A percentile compares a stretch with the other conserved stretches of the same genome.
Conservation (phyloP, 2,888 invertebrate species). For the Agrotis segetum region DNA sequence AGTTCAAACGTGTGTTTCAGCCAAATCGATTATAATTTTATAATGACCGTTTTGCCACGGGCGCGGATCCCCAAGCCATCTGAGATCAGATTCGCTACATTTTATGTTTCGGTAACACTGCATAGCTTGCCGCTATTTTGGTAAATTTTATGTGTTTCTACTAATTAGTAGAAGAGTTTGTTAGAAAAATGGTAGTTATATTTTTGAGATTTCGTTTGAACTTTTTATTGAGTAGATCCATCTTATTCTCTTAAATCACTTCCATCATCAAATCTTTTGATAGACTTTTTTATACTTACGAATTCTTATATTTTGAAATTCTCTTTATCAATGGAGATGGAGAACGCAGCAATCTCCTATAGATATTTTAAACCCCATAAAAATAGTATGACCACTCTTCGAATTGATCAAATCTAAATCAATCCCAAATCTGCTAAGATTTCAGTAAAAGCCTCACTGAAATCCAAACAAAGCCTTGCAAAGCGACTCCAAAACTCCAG, state of each 20-base stretch:
- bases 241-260: no score
- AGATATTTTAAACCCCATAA: neutral
- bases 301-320: no score
- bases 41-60: slow-evolving; percentile 64
- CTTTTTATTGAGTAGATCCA: neutral
- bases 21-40: slow-evolving; percentile 70
- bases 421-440: neutral
- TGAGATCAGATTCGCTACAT: slow-evolving; percentile 49
- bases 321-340: no score
- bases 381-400: neutral
- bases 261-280: no score
- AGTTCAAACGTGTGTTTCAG: slow-evolving; percentile 45
- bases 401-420: neutral
- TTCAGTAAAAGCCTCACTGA: neutral
- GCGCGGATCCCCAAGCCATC: slow-evolving; percentile 27
- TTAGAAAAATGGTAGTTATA: neutral
- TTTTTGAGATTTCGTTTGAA: slow-evolving; percentile 15
- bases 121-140: slow-evolving; percentile 27
- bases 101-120: slow-evolving; percentile 47
- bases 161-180: slow-evolving; percentile 19
- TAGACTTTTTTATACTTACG: no score
- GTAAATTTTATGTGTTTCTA: slow-evolving; percentile 56
- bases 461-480: neutral
- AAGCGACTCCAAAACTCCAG: neutral
- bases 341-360: neutral